Evolutionary conservation across 2,113 vertebrate species (phyloP).

Genomic region (Aphyosemion australe): DNA sequence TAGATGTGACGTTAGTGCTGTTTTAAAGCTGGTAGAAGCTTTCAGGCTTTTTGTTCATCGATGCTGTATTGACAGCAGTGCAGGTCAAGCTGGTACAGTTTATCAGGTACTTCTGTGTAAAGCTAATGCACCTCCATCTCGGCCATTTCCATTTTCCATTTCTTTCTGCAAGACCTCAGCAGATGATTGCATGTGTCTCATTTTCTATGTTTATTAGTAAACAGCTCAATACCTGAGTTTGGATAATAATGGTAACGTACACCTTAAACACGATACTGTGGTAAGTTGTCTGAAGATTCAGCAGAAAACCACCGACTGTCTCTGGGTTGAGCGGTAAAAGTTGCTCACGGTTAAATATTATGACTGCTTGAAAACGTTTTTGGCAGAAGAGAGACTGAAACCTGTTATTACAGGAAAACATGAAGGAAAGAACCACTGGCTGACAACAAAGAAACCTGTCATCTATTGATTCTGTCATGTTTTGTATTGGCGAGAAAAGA

Average conservation of each 20-base stretch:
- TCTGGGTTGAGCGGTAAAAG: neutral
- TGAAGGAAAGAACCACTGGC: neutral
- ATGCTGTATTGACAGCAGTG: neutral
- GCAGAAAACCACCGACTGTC: neutral
- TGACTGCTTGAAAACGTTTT: neutral
- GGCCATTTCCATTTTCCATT: neutral
- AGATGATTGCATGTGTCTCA: neutral
- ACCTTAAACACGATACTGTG: too few relatives aligned
- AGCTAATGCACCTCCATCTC: neutral
- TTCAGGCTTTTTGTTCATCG: conserved; percentile 6
- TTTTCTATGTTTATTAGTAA: neutral
- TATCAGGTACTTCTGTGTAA: neutral
- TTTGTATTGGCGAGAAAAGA: neutral
- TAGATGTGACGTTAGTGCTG: conserved; percentile 4
- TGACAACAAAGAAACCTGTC: neutral
- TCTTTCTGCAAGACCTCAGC: neutral
- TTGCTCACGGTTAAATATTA: neutral
- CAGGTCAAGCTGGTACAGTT: neutral
- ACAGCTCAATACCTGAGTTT: neutral
- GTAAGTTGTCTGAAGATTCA: neutral
- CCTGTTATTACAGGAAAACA: neutral
- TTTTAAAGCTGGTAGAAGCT: neutral
- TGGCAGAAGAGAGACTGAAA: neutral
- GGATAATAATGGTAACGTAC: neutral
- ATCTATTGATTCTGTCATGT: neutral